Conservation (phyloP, 2,888 invertebrate species). For the Macaria liturata region DNA sequence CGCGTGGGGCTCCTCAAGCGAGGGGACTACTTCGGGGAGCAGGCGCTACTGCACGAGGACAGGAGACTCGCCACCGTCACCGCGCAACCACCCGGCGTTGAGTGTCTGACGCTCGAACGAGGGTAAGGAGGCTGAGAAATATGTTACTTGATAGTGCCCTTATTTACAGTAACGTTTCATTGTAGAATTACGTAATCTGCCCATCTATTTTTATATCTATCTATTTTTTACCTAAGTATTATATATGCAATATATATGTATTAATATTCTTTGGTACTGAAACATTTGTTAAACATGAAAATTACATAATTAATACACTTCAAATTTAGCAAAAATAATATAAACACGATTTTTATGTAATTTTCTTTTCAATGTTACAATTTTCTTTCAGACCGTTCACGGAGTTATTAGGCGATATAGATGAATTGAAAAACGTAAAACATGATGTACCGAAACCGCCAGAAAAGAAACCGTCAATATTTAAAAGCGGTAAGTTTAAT, state of each 20-base stretch:
- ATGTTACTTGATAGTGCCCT: too few relatives aligned
- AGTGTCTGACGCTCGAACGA: slow-evolving; percentile 94
- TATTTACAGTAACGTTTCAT: too few relatives aligned
- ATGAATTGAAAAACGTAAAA: slow-evolving; percentile 81
- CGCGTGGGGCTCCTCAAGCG: slow-evolving; percentile 87
- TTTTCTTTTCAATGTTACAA: neutral
- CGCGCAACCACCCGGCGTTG: slow-evolving; percentile 91
- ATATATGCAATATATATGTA: too few relatives aligned
- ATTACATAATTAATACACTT: too few relatives aligned
- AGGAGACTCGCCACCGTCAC: slow-evolving; percentile 95
- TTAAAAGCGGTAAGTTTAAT: slow-evolving; percentile 63
- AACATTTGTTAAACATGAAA: too few relatives aligned
- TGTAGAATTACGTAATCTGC: too few relatives aligned
- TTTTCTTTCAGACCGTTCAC: slow-evolving; percentile 85
- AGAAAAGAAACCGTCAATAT: slow-evolving; percentile 63
- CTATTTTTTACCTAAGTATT: too few relatives aligned
- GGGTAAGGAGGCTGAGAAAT: slow-evolving; percentile 73
- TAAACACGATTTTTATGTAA: too few relatives aligned
- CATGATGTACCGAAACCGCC: slow-evolving; percentile 66
- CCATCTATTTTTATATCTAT: too few relatives aligned
- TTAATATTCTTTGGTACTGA: too few relatives aligned
- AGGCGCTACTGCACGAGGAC: slow-evolving; percentile 93
- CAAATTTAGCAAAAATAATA: too few relatives aligned
- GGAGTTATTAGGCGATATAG: slow-evolving; percentile 91
- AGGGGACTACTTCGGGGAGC: slow-evolving; percentile 95